A percentile compares a stretch with the other conserved stretches of the same genome.
Conservation (phyloP, 2,888 invertebrate species). For the Dicyrtoma fusca region DNA sequence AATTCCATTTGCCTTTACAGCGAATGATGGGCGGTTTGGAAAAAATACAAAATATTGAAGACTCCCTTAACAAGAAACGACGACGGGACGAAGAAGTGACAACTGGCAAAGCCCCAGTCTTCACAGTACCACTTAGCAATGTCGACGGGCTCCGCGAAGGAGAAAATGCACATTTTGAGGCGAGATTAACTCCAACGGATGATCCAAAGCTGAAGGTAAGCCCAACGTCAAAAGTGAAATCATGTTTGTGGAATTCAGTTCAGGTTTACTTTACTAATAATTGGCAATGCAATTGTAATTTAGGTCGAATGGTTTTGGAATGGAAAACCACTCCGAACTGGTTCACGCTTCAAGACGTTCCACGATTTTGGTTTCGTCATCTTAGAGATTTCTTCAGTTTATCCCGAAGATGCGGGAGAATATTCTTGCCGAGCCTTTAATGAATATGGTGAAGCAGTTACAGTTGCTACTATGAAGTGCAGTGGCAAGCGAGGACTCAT, state of each 20-base stretch:
- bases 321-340: conserved; percentile 83
- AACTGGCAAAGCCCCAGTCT: conserved; percentile 83
- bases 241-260: no score
- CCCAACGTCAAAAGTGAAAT: no score
- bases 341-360: conserved; percentile 88
- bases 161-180: conserved; percentile 89
- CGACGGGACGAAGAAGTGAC: conserved; percentile 76
- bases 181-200: conserved; percentile 83
- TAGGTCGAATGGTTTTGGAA: conserved; percentile 92
- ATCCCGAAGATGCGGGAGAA: conserved; percentile 92
- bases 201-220: conserved; percentile 81
- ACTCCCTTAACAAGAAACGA: conserved; percentile 77
- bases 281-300: not conserved
- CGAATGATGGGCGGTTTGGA: conserved; percentile 95
- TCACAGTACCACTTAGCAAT: conserved; percentile 85
- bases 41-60: conserved; percentile 89
- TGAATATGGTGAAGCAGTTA: conserved; percentile 81
- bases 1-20: conserved; percentile 59
- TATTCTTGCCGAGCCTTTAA: conserved; percentile 92
- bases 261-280: not conserved
- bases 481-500: conserved; percentile 64
- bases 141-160: conserved; percentile 85
- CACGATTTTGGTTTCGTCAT: conserved; percentile 95
- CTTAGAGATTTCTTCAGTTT: conserved; percentile 87
- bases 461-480: conserved; percentile 84